phyloP scores from a whole-genome alignment of 2,113 vertebrate genomes.

The Gopherus flavomarginatus region DNA sequence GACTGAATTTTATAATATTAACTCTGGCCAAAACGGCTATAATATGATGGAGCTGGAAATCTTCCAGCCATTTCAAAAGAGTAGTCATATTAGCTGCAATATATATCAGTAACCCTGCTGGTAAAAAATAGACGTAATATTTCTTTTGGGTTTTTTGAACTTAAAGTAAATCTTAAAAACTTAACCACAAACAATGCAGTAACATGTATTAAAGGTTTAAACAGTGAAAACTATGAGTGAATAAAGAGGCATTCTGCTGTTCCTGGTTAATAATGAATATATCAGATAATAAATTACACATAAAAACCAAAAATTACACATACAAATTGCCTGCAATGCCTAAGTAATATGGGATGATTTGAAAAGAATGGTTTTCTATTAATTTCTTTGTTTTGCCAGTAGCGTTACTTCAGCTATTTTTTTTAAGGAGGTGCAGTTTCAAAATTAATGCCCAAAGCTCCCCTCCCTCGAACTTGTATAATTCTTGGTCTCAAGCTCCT shows the following conservation, averaged over 20 bases:
- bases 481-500: background rate
- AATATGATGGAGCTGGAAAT: constrained; percentile 27
- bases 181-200: background rate
- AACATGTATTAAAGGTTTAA: background rate
- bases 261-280: background rate
- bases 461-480: background rate
- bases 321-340: background rate
- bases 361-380: constrained; percentile 4
- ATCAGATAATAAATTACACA: background rate
- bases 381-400: background rate
- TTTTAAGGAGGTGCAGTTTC: background rate
- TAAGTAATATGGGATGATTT: background rate
- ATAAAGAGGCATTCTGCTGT: background rate
- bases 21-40: background rate
- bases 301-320: background rate
- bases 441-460: background rate
- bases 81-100: background rate
- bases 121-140: background rate
- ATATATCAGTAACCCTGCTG: background rate
- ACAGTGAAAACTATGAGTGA: no score
- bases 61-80: constrained; percentile 24
- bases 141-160: background rate
- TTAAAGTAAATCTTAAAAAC: background rate
- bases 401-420: background rate
- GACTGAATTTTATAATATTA: background rate